Conservation (phyloP, 1,140 invertebrate genomes). For the Drosophila sturtevanti region DNA sequence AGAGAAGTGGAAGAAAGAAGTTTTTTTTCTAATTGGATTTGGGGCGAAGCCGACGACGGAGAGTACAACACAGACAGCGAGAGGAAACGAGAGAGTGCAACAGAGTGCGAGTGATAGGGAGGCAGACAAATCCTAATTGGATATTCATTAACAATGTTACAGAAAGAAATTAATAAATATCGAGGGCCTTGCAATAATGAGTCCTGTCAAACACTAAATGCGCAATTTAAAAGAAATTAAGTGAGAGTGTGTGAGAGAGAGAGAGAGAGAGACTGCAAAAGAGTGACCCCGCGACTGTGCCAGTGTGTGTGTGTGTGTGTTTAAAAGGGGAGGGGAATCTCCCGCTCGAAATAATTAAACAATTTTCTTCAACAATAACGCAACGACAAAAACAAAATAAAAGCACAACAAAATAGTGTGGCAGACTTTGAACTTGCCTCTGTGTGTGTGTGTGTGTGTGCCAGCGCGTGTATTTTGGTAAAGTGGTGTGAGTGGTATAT, state of each 20-base stretch:
- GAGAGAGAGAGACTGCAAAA: background rate
- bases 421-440: conserved; percentile 69
- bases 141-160: background rate
- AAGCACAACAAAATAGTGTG: background rate
- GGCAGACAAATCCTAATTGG: background rate
- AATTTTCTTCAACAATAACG: conserved; percentile 2
- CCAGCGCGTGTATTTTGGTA: background rate
- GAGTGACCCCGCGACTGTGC: background rate
- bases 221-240: conserved; percentile 26
- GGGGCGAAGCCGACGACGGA: conserved; percentile 30
- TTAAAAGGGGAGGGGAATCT: background rate
- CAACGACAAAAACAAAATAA: background rate
- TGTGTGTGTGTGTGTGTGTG: conserved; percentile 34
- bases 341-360: conserved; percentile 19
- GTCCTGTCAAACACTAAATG: conserved; percentile 26
- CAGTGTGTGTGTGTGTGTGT: background rate
- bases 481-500: conserved; percentile 6
- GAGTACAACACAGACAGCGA: conserved; percentile 5
- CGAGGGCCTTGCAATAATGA: conserved; percentile 4
- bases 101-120: background rate
- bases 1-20: background rate
- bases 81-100: background rate
- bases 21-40: conserved; percentile 55
- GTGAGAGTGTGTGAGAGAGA: background rate
- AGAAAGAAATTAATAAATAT: background rate